Evolutionary conservation across 2,888 invertebrate species (phyloP), one percentile per base, ranked within the genome.

Genomic region (Drosophila peninsularis): DNA sequence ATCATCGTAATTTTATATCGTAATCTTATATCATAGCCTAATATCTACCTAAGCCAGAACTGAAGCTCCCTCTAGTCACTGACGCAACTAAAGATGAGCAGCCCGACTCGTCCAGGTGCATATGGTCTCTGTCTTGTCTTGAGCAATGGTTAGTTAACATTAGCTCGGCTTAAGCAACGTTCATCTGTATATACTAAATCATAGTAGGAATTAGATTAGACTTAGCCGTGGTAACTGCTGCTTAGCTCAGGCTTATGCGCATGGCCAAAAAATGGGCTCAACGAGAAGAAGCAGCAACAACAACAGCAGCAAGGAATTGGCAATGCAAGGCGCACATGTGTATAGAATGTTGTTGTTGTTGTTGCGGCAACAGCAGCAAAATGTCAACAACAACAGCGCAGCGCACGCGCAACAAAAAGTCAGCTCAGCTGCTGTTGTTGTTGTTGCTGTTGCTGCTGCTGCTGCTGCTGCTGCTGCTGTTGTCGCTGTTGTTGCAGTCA

Each of bases 351-450:
- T 42, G 52, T 47, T 55, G 60, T 21, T 54, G 62, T 13, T 56
- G 69, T 30, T 44, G 62, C 36, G 39, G 62, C 64, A 61, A 58
- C 62, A 60, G 66, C 75, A 75, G 73, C 71, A 62, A 83, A 89
- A 90, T 89, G 89, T 90, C 90, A 88, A 80, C 80, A 78, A 80
- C 82, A 78, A 64, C 74, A 74, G 64, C 58, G 58, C 67, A 56
- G 80, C 87, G 79, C 80, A 87, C 80, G 88, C 86, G 84, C 83
- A 84, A 68, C 84, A 73, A 82, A 85, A 78, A 78, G 71, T 66
- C 54, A 75, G 61, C 58, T 50, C 39, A 49, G 55, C 39, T 74
- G 56, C n/a, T 64, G 52, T 36, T 62, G 44, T 41, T 62, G 71
- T 17, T 63, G 68, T 11, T 69, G 72, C 36, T 64, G 52, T 39